phyloP scores from a whole-genome alignment of 2,888 invertebrate species.

The Uropetala carovei region DNA sequence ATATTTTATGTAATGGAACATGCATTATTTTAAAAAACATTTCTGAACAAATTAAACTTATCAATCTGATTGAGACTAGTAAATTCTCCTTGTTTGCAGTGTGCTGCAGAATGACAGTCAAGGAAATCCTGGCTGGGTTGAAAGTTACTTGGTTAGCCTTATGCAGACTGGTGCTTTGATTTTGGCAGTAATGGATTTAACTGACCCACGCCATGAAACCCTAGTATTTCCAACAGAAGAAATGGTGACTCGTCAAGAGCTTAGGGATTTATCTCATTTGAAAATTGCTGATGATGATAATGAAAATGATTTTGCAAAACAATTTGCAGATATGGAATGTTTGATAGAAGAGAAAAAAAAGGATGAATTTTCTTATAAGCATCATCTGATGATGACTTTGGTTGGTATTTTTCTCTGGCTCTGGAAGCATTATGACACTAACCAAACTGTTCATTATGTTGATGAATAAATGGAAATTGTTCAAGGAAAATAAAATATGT shows the following conservation, averaged over 20 bases:
- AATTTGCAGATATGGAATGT: not conserved
- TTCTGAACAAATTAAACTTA: no score
- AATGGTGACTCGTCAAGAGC: slow-evolving; percentile 9
- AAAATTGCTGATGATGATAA: not conserved
- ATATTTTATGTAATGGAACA: no score
- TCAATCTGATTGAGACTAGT: no score
- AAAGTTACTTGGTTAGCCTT: slow-evolving; percentile 65
- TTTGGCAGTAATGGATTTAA: not conserved
- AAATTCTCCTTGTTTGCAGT: slow-evolving; percentile 31
- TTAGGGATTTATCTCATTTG: not conserved
- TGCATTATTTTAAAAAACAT: no score
- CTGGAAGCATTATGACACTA: no score
- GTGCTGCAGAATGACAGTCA: slow-evolving; percentile 67
- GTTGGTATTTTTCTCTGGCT: not conserved
- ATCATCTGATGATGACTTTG: not conserved
- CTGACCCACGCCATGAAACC: not conserved
- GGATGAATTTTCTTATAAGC: not conserved
- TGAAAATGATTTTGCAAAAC: not conserved
- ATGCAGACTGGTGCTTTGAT: slow-evolving; percentile 62
- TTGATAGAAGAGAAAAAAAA: not conserved
- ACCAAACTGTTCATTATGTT: no score
- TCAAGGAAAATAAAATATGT: no score
- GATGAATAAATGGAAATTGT: no score
- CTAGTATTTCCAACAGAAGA: slow-evolving; percentile 1
- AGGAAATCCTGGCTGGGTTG: slow-evolving; percentile 70